Percentiles rank a stretch among this genome's conserved stretches.
Evolutionary conservation across 2,797 vertebrate genomes (phyloP).

Genomic region (Triplophysa bombifrons): DNA sequence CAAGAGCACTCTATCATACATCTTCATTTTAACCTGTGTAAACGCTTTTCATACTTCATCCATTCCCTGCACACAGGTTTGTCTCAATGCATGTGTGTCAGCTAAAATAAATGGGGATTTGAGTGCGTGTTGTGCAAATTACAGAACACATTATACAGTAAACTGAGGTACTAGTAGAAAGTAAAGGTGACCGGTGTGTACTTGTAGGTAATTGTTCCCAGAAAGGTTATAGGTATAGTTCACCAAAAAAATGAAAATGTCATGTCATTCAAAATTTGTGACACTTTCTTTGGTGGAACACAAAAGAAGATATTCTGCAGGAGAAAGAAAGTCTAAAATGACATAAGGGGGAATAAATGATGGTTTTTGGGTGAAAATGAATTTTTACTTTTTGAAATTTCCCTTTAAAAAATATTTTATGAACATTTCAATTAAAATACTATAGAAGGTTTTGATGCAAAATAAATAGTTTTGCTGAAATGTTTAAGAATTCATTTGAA

Average conservation of each 20-base stretch:
- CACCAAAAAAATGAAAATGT: too few species aligned
- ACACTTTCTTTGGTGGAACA: too few species aligned
- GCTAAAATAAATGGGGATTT: background rate
- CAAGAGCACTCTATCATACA: constrained; percentile 19
- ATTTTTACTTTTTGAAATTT: too few species aligned
- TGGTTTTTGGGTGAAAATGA: too few species aligned
- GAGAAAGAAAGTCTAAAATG: too few species aligned
- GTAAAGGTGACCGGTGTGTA: background rate
- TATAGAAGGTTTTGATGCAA: too few species aligned
- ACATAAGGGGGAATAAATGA: too few species aligned
- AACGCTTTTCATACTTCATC: constrained; percentile 18
- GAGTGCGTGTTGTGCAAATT: background rate
- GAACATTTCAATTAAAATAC: background rate
- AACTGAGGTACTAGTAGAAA: background rate
- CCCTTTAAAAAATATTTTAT: background rate
- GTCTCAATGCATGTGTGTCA: background rate
- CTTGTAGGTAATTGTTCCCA: background rate
- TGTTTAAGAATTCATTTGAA: too few species aligned
- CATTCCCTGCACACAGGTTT: constrained; percentile 14
- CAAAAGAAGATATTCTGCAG: too few species aligned
- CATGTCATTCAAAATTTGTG: too few species aligned
- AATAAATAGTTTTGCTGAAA: background rate
- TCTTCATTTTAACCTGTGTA: constrained; percentile 23
- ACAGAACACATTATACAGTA: background rate
- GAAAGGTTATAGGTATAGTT: background rate